A percentile compares a stretch with the other conserved stretches of the same genome.
Evolutionary conservation across 2,888 invertebrate genomes (phyloP).

Genomic region (Zootermopsis nevadensis): DNA sequence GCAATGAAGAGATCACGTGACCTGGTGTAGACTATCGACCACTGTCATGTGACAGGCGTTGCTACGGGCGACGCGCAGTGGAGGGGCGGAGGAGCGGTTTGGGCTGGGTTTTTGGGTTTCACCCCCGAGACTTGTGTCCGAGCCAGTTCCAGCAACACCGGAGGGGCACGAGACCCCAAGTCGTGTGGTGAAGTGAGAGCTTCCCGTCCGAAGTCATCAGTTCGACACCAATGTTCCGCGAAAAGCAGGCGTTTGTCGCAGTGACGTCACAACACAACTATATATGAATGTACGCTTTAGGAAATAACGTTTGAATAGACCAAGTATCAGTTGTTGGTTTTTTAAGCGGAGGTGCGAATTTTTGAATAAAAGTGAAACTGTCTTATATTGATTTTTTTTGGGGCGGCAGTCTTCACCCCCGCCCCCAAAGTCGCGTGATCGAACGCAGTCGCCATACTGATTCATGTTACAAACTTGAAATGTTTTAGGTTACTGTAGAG

Average conservation of each 20-base stretch:
- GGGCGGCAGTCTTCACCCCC: neutral
- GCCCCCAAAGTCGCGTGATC: too few relatives aligned
- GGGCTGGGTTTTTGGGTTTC: conserved; percentile 21
- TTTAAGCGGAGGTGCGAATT: neutral
- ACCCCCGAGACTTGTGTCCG: neutral
- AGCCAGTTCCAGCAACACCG: neutral
- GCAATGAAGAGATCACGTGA: conserved; percentile 43
- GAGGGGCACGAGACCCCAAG: neutral
- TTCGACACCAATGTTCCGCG: neutral
- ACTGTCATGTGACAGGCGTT: conserved; percentile 20
- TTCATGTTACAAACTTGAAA: too few relatives aligned
- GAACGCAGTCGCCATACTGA: too few relatives aligned
- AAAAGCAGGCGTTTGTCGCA: neutral
- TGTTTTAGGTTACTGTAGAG: too few relatives aligned
- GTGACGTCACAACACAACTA: neutral
- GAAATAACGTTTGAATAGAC: neutral
- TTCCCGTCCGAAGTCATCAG: neutral
- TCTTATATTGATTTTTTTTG: neutral
- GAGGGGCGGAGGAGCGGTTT: neutral
- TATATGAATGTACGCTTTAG: neutral
- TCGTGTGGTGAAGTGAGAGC: too few relatives aligned
- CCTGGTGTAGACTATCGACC: conserved; percentile 28
- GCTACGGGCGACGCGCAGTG: conserved; percentile 34
- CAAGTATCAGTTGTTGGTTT: neutral
- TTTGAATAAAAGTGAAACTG: neutral